A percentile compares a stretch with the other conserved stretches of the same genome.
phyloP scores from a whole-genome alignment of 2,888 invertebrate genomes.

The Tipula vernalis region DNA sequence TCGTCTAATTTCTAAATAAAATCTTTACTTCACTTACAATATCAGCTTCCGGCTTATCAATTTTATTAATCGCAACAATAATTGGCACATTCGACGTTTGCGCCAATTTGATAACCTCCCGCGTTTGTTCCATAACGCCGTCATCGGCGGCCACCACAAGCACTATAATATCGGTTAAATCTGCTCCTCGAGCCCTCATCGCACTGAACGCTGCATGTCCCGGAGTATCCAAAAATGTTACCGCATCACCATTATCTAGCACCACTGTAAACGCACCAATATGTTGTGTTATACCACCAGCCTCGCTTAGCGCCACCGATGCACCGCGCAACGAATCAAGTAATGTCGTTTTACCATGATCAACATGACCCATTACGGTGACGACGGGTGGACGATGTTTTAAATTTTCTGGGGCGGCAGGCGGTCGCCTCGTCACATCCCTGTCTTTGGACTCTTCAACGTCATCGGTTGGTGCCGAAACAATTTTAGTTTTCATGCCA shows the following conservation, averaged over 20 bases:
- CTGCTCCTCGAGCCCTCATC: slow-evolving; percentile 91
- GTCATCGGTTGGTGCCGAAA: slow-evolving; percentile 34
- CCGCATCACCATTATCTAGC: slow-evolving; percentile 53
- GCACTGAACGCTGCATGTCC: slow-evolving; percentile 95
- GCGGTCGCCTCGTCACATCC: slow-evolving; percentile 47
- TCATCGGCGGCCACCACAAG: slow-evolving; percentile 98
- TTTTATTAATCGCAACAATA: slow-evolving; percentile 95
- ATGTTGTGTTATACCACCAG: slow-evolving; percentile 98
- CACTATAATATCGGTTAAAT: slow-evolving; percentile 85
- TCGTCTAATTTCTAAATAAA: not conserved
- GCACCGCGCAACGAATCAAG: slow-evolving; percentile 79
- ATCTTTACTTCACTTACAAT: slow-evolving; percentile 50
- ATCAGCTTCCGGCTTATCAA: slow-evolving; percentile 84
- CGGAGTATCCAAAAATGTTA: slow-evolving; percentile 97
- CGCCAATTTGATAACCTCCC: slow-evolving; percentile 82
- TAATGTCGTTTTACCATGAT: slow-evolving; percentile 97
- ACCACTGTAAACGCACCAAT: slow-evolving; percentile 91
- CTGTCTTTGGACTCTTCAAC: slow-evolving; percentile 32
- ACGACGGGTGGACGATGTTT: slow-evolving; percentile 81
- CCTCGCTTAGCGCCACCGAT: slow-evolving; percentile 79
- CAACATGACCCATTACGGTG: slow-evolving; percentile 99
- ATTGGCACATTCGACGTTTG: slow-evolving; percentile 73
- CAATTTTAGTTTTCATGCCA: slow-evolving; percentile 47
- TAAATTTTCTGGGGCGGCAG: slow-evolving; percentile 50
- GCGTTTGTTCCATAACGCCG: slow-evolving; percentile 96